Conservation (phyloP, 2,888 invertebrate genomes). For the Pterostichus niger region DNA sequence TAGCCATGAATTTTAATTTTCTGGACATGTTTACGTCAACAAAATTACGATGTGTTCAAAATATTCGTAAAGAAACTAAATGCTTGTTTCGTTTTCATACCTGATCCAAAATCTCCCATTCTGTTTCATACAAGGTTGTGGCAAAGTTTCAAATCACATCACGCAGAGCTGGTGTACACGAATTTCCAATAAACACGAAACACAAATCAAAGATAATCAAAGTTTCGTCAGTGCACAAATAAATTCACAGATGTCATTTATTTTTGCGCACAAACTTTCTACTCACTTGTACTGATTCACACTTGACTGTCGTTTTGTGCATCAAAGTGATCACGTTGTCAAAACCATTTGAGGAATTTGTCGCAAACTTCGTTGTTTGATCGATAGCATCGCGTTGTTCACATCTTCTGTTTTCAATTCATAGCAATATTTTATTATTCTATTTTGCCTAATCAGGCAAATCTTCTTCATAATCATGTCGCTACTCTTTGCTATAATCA, state of each 20-base stretch:
- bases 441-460: slow-evolving; percentile 29
- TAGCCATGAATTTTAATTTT: not conserved
- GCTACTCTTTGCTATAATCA: slow-evolving; percentile 40
- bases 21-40: not conserved
- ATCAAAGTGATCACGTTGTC: slow-evolving; percentile 62
- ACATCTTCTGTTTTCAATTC: slow-evolving; percentile 52
- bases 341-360: slow-evolving; percentile 56
- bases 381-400: slow-evolving; percentile 56
- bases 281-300: slow-evolving; percentile 21
- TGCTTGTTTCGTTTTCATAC: slow-evolving; percentile 49
- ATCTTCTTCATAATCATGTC: slow-evolving; percentile 29
- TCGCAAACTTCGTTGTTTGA: slow-evolving; percentile 54
- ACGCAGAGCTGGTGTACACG: slow-evolving; percentile 50
- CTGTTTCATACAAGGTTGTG: slow-evolving; percentile 56
- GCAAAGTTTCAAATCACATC: slow-evolving; percentile 36
- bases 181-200: slow-evolving; percentile 65
- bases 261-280: slow-evolving; percentile 21
- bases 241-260: slow-evolving; percentile 47
- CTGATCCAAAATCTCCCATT: slow-evolving; percentile 66
- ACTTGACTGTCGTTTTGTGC: slow-evolving; percentile 39
- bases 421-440: slow-evolving; percentile 54
- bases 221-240: slow-evolving; percentile 28
- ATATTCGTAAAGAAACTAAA: slow-evolving; percentile 12
- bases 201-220: slow-evolving; percentile 59
- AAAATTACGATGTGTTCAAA: slow-evolving; percentile 27